A percentile compares a stretch with the other conserved stretches of the same genome.
Evolutionary conservation across 2,888 invertebrate genomes (phyloP).

Genomic region (Pandemis heparana): DNA sequence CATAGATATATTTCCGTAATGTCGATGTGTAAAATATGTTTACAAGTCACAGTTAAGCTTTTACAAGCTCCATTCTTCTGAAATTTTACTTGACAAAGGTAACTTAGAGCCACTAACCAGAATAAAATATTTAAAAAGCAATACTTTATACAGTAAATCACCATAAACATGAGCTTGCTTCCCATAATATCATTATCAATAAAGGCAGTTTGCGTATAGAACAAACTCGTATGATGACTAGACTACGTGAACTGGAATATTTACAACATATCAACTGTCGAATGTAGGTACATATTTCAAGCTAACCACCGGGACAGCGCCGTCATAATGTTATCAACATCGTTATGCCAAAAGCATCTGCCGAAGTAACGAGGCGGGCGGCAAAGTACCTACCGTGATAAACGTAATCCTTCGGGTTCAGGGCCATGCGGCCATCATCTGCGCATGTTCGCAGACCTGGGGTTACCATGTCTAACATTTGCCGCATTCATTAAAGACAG

Average conservation of each 20-base stretch:
- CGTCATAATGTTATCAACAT: conserved; percentile 60
- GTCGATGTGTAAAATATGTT: background rate
- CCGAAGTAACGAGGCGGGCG: conserved; percentile 65
- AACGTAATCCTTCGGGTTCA: conserved; percentile 71
- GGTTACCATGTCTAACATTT: conserved; percentile 41
- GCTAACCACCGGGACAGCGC: background rate
- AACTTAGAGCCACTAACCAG: too few relatives aligned
- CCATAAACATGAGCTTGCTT: background rate
- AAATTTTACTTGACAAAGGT: too few relatives aligned
- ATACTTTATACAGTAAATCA: background rate
- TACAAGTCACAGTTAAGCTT: too few relatives aligned
- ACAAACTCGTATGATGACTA: background rate
- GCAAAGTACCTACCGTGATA: conserved; percentile 67
- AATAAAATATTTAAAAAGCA: too few relatives aligned
- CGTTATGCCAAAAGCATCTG: conserved; percentile 75
- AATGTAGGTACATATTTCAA: conserved; percentile 5
- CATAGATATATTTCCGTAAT: background rate
- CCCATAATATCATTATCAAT: background rate
- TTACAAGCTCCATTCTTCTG: too few relatives aligned
- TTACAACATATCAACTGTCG: background rate
- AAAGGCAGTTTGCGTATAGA: background rate
- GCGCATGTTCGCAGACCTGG: conserved; percentile 51
- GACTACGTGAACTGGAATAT: background rate
- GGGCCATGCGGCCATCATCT: conserved; percentile 63
- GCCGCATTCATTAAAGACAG: background rate